These are phyloP conservation scores for Brachymystax lenok DNA, from an alignment of 2,797 vertebrate genomes.

Conservation along the genomic window DNA sequence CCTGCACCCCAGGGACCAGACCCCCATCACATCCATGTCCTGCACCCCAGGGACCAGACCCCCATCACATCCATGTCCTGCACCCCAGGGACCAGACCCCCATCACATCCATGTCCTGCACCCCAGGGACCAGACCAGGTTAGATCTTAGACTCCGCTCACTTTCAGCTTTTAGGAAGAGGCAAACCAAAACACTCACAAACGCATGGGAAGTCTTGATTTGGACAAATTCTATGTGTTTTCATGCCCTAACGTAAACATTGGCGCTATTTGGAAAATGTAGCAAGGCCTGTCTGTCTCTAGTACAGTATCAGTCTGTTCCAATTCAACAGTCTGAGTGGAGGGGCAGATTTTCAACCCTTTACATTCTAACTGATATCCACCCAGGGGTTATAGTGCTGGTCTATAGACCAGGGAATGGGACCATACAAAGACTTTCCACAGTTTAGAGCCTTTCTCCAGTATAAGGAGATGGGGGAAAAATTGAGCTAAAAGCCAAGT, in stretches of 20 bases:
- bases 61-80: slow-evolving; percentile 47
- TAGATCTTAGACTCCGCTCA: slow-evolving; percentile 38
- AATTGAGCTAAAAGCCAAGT: slow-evolving; percentile 43
- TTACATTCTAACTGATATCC: too few species aligned
- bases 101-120: slow-evolving; percentile 46
- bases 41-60: too few species aligned
- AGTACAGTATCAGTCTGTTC: slow-evolving; percentile 52
- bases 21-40: too few species aligned
- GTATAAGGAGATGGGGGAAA: slow-evolving; percentile 25
- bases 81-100: slow-evolving; percentile 40
- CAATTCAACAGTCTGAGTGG: slow-evolving; percentile 28
- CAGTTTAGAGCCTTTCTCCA: slow-evolving; percentile 18
- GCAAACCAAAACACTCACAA: slow-evolving; percentile 30
- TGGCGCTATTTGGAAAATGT: slow-evolving; percentile 53
- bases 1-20: too few species aligned
- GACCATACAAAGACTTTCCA: slow-evolving; percentile 18
- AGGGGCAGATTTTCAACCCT: neutral
- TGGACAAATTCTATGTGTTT: slow-evolving; percentile 40
- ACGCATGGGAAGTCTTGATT: slow-evolving; percentile 21
- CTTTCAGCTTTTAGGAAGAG: slow-evolving; percentile 51
- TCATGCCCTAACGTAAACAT: slow-evolving; percentile 20
- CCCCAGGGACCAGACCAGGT: slow-evolving; percentile 33
- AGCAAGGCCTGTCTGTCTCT: slow-evolving; percentile 52
- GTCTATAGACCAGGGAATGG: neutral
- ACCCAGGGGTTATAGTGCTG: neutral